Evolutionary conservation across 2,797 vertebrate species (phyloP).

Genomic region (Loriculus beryllinus): DNA sequence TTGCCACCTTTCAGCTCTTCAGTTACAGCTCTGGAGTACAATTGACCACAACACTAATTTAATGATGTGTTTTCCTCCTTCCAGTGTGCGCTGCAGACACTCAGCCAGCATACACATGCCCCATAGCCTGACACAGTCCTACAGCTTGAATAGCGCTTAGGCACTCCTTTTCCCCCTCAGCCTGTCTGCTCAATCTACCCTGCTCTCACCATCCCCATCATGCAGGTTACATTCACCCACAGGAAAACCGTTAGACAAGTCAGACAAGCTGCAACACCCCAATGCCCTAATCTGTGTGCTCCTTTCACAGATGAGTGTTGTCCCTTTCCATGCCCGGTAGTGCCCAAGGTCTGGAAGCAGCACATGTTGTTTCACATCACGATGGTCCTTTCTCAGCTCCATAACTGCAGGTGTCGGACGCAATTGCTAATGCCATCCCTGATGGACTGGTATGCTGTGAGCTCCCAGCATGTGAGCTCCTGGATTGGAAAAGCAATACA

Average conservation of each 20-base stretch:
- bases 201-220: background rate
- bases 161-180: accelerated
- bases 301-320: background rate
- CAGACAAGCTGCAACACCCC: background rate
- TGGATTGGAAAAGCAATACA: background rate
- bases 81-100: accelerated
- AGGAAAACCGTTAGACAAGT: background rate
- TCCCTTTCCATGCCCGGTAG: accelerated
- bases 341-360: background rate
- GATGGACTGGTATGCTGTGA: background rate
- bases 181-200: background rate
- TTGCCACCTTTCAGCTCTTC: background rate
- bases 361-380: background rate
- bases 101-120: accelerated
- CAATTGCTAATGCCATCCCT: accelerated
- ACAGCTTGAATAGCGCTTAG: background rate
- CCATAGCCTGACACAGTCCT: background rate
- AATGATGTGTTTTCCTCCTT: background rate
- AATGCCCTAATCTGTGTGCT: background rate
- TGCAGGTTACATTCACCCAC: accelerated
- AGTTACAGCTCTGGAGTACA: background rate
- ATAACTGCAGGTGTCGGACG: accelerated
- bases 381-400: background rate
- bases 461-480: background rate
- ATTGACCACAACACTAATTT: background rate